Evolutionary conservation across 2,888 invertebrate genomes (phyloP).

Genomic region (Dicyrtomina minuta): DNA sequence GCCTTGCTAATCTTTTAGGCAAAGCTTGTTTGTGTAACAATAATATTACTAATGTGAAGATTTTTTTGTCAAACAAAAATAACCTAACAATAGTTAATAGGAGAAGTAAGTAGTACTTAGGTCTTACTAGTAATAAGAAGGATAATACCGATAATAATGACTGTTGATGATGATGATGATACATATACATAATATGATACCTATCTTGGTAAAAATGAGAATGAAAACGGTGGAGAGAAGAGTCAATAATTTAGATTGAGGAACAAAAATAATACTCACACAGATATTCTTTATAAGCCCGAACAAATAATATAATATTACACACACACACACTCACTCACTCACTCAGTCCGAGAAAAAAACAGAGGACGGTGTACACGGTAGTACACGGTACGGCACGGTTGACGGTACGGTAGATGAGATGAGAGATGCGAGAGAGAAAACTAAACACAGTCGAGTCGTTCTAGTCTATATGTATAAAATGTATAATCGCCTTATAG

Average conservation of each 20-base stretch:
- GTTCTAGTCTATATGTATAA: slow-evolving; percentile 34
- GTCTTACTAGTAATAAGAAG: neutral
- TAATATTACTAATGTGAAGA: too few relatives aligned
- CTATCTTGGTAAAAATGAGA: neutral
- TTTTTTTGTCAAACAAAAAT: too few relatives aligned
- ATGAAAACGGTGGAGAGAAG: neutral
- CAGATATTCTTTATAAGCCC: neutral
- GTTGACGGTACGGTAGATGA: neutral
- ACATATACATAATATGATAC: too few relatives aligned
- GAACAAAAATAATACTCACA: slow-evolving; percentile 20
- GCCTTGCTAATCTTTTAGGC: slow-evolving; percentile 35
- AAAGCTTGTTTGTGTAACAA: slow-evolving; percentile 19
- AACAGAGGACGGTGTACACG: too few relatives aligned
- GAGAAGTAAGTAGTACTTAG: too few relatives aligned
- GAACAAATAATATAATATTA: slow-evolving; percentile 11
- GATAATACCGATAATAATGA: neutral
- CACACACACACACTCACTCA: neutral
- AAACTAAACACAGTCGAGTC: slow-evolving; percentile 27
- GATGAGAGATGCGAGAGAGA: slow-evolving; percentile 10
- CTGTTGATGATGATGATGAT: neutral
- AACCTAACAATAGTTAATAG: too few relatives aligned
- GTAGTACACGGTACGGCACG: neutral
- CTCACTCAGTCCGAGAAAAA: neutral
- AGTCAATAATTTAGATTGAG: slow-evolving; percentile 18
- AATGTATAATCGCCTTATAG: slow-evolving; percentile 54